These are phyloP conservation scores for Melangyna quadrimaculata DNA, from an alignment of 2,888 invertebrate genomes.

Conservation along the genomic window DNA sequence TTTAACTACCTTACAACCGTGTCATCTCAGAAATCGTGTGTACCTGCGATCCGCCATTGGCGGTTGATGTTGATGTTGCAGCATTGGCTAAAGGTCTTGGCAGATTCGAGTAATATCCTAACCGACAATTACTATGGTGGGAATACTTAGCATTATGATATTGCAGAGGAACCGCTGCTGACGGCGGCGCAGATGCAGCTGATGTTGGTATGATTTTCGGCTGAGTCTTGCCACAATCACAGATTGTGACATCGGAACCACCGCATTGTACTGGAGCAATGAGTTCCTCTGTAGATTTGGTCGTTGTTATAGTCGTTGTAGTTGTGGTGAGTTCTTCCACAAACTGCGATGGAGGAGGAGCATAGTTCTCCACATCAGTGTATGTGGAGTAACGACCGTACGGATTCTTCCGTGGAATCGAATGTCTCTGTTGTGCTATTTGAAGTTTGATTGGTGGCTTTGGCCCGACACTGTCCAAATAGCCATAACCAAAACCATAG, in stretches of 20 bases:
- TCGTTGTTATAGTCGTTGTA: slow-evolving; percentile 83
- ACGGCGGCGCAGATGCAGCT: neutral
- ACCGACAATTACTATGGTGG: slow-evolving; percentile 78
- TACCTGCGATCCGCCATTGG: slow-evolving; percentile 75
- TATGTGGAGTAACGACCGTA: slow-evolving; percentile 81
- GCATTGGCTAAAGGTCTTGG: slow-evolving; percentile 78
- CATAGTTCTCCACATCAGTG: slow-evolving; percentile 80
- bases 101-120: slow-evolving; percentile 80
- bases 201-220: slow-evolving; percentile 77
- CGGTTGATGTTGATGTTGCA: slow-evolving; percentile 74
- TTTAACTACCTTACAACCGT: slow-evolving; percentile 82
- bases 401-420: slow-evolving; percentile 81
- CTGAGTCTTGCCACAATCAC: slow-evolving; percentile 77
- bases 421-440: slow-evolving; percentile 81
- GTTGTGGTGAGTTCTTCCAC: slow-evolving; percentile 82
- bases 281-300: slow-evolving; percentile 91
- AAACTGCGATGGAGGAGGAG: slow-evolving; percentile 81
- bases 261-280: slow-evolving; percentile 82
- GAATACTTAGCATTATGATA: slow-evolving; percentile 76
- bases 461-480: slow-evolving; percentile 85
- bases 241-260: slow-evolving; percentile 65
- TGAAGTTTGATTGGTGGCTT: slow-evolving; percentile 81
- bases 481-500: slow-evolving; percentile 93
- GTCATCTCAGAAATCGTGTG: slow-evolving; percentile 87
- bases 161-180: slow-evolving; percentile 51